Evolutionary conservation across 2,113 vertebrate species (phyloP), one percentile per base, ranked within the genome.

Genomic region (Jacana jacana): DNA sequence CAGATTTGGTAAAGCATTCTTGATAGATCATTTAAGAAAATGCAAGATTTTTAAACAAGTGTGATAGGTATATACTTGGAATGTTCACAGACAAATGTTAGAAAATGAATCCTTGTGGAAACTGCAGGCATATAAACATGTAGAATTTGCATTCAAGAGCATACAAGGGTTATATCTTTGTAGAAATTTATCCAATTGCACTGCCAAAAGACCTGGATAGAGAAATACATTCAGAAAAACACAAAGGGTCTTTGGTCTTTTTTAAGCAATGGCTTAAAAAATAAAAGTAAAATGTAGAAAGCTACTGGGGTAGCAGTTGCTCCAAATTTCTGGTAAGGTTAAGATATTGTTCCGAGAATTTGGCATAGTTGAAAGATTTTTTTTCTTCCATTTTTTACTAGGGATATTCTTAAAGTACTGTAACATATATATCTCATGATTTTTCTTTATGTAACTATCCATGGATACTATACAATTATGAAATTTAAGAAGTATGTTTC

Each of bases 221-320:
- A 51, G 35, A 75, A 89, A 79, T 30, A 31, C 4, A 17, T 25
- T 44, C 13, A 55, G 12, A 60, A 88, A 72, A 66, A 73, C 24
- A 33, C 0, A 2, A 28, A 28, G 9, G 3, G 0, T 0, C 7
- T 66, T 60, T n/a, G 19, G 5, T 31, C 6, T 86, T 83, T 71
- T 28, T 9, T 4, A 61, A 69, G 22, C 18, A 85, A 63, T 15
- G 1, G 2, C 25, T 73, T 82, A 9, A 19, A 37, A n/a, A 71
- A 61, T 7, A 20, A 72, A 51, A 11, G 7, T 23, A 22, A 31
- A 5, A 31, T 17, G 9, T 6, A 63, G 19, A 88, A 83, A 69
- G n/a, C 33, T 68, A 51, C 4, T 16, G 39, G 6, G 33, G 10
- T 37, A 76, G 13, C 2, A 64, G 7, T 52, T 72, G 7, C 15